phyloP scores from a whole-genome alignment of 2,888 invertebrate genomes.

The Melieria crassipennis region DNA sequence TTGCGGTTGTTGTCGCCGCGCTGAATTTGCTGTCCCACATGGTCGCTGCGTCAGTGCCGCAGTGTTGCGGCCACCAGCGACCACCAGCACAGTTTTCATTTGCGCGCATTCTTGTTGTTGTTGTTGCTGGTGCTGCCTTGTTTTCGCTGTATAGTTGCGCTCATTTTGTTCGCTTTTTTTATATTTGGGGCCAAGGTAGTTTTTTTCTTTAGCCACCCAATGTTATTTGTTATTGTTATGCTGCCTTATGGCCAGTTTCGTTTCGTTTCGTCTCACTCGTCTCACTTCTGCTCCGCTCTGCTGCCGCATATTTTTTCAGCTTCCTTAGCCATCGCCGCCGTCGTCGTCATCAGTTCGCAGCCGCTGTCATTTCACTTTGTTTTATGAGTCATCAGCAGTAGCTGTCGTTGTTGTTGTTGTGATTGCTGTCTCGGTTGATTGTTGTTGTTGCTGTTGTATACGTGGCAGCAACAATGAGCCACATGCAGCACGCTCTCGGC shows the following conservation, averaged over 20 bases:
- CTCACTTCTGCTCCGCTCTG: not conserved
- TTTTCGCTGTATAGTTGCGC: slow-evolving; percentile 40
- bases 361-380: slow-evolving; percentile 23
- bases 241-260: not conserved
- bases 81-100: too few relatives aligned
- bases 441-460: not conserved
- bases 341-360: slow-evolving; percentile 11
- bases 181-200: slow-evolving; percentile 57
- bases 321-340: not conserved
- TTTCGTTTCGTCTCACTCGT: not conserved
- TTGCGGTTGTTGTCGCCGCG: too few relatives aligned
- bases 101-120: not conserved
- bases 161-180: not conserved
- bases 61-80: too few relatives aligned
- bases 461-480: not conserved
- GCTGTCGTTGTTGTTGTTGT: slow-evolving; percentile 13
- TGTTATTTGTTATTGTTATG: too few relatives aligned
- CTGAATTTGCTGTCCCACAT: too few relatives aligned
- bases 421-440: slow-evolving; percentile 14
- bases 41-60: too few relatives aligned
- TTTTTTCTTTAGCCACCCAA: slow-evolving; percentile 49
- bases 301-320: slow-evolving; percentile 6
- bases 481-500: not conserved
- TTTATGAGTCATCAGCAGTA: slow-evolving; percentile 11
- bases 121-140: slow-evolving; percentile 20